Base-by-base conservation (phyloP, 1,140 invertebrate genomes). In the Thaumatotibia leucotreta region DNA sequence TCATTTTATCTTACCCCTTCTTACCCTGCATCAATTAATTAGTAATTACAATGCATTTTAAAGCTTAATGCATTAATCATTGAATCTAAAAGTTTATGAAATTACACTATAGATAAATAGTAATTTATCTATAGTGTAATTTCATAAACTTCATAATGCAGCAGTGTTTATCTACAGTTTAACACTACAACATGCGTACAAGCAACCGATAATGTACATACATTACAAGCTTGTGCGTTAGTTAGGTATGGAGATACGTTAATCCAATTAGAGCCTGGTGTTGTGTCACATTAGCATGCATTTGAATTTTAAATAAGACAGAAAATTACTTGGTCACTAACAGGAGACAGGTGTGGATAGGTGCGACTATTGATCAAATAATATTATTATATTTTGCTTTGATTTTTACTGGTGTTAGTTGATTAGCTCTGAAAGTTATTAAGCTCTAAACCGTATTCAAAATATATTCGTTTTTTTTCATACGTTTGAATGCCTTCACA, bases 191-290 rank as follows among this genome's bases (percentile, higher is more conserved):
- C 52, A 29, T 31, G 24, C 4, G n/a, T 58, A 58, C 24, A n/a
- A 27, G 23, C 5, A 58, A 29, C 23, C 52, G 22, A 58, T 27
- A 58, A 27, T 58, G 52, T 58, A 58, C 52, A 58, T 58, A 58
- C 27, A 58, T 58, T 27, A 58, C 39, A 45, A 14, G n/a, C 39
- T 17, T 45, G 39, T 45, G 20, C 39, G 39, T 58, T 58, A 17
- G 52, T 29, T 54, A 11, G 23, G 23, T 58, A 27, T 58, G 52
- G 23, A 58, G 52, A 58, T 58, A 58, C 52, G 23, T 27, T 58
- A 58, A 58, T 58, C 52, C 52, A 58, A 58, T 58, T 58, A 58
- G 52, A 58, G 52, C 52, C n/a, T 14, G 52, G 52, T 58, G 23
- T 24, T 14, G 52, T 58, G 52, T 58, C 52, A 27, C 52, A 58